phyloP scores from a whole-genome alignment of 1,140 invertebrate species.

The Philotrypesis tridentata region DNA sequence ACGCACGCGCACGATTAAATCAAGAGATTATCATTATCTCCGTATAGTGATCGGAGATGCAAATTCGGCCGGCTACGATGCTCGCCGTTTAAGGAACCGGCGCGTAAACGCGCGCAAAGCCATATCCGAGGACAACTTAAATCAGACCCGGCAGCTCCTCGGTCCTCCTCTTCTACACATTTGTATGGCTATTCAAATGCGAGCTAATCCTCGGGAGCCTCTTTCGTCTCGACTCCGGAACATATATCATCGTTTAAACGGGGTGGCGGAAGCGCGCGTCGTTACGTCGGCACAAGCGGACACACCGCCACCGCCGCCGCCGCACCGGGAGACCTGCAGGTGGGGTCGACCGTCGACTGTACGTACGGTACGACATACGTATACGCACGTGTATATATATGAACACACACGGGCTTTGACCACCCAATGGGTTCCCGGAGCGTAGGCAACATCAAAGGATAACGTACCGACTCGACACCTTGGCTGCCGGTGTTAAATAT shows the following conservation, averaged over 20 bases:
- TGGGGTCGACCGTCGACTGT: not conserved
- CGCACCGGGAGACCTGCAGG: not conserved
- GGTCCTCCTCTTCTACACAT: slow-evolving; percentile 1
- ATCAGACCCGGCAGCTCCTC: not conserved
- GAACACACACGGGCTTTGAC: not conserved
- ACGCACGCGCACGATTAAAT: too few species aligned
- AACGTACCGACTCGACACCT: slow-evolving; percentile 27
- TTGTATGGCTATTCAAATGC: slow-evolving; percentile 28
- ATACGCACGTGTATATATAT: too few species aligned
- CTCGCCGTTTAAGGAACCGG: not conserved
- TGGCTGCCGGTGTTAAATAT: not conserved
- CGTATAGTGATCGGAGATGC: not conserved
- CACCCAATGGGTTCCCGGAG: slow-evolving; percentile 27
- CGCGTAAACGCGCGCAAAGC: not conserved
- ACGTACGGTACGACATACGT: too few species aligned
- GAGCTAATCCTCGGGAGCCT: slow-evolving; percentile 14
- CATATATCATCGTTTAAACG: not conserved
- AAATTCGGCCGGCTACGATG: not conserved
- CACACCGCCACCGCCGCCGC: not conserved
- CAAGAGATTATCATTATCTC: too few species aligned
- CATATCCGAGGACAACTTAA: not conserved
- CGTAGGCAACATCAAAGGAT: slow-evolving; percentile 36
- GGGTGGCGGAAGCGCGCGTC: not conserved
- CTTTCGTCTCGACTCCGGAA: not conserved
- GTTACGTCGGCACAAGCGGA: not conserved